A percentile compares a stretch with the other conserved stretches of the same genome.
These are phyloP conservation scores for Caerostris extrusa DNA, from an alignment of 1,140 invertebrate genomes.

Conservation along the genomic window DNA sequence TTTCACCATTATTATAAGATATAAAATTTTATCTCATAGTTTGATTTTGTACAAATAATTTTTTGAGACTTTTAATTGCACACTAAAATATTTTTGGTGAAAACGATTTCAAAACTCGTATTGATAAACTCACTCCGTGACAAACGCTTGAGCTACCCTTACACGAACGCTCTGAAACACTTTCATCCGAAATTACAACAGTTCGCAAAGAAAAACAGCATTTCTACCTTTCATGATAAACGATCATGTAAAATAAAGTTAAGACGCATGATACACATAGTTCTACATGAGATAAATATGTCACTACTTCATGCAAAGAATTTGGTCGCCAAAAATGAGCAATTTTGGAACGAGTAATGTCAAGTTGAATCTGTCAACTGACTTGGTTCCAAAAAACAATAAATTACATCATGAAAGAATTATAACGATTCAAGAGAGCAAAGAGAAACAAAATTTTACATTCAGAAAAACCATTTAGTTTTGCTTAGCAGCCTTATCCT, in stretches of 20 bases:
- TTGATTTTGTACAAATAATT: neutral
- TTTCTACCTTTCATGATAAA: neutral
- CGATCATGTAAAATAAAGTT: neutral
- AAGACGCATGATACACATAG: neutral
- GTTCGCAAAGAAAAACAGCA: neutral
- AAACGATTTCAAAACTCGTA: neutral
- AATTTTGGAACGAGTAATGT: neutral
- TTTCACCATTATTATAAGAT: neutral
- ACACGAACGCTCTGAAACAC: neutral
- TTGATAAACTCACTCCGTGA: neutral
- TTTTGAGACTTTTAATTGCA: neutral
- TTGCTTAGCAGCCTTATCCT: constrained; percentile 60
- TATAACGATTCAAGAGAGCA: constrained; percentile 1
- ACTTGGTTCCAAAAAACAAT: neutral
- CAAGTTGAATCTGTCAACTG: constrained; percentile 17
- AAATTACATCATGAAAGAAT: constrained; percentile 14
- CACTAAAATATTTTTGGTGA: neutral
- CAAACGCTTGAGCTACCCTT: neutral
- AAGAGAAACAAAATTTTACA: constrained; percentile 24
- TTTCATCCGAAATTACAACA: neutral
- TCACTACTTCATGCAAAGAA: constrained; percentile 1
- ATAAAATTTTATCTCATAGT: neutral
- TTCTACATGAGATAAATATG: neutral
- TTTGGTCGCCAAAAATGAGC: constrained; percentile 38
- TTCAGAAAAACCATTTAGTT: neutral